A percentile compares a stretch with the other conserved stretches of the same genome.
phyloP scores from a whole-genome alignment of 2,113 vertebrate species.

The Sterna hirundo region DNA sequence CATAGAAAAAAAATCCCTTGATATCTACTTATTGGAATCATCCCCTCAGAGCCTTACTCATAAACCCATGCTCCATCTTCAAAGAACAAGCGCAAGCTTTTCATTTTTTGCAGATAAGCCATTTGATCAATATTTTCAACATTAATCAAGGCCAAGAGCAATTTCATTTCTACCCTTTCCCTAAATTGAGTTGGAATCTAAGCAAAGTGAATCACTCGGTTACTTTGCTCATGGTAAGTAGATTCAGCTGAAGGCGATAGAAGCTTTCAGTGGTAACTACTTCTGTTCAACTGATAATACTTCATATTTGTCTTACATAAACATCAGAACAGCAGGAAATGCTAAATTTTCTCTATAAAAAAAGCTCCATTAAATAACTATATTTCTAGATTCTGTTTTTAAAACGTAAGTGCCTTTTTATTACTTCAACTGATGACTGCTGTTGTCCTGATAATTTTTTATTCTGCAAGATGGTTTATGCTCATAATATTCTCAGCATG shows the following conservation, averaged over 20 bases:
- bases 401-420: not conserved
- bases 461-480: not conserved
- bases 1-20: not conserved
- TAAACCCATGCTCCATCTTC: not conserved
- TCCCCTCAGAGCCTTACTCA: not conserved
- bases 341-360: not conserved
- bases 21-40: not conserved
- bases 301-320: conserved; percentile 26
- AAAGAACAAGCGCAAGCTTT: conserved; percentile 5
- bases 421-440: not conserved
- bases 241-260: not conserved
- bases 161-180: conserved; percentile 27
- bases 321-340: not conserved
- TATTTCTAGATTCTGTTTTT: conserved; percentile 7
- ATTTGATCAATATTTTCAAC: conserved; percentile 52
- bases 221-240: not conserved
- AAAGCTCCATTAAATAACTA: conserved; percentile 12
- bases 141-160: conserved; percentile 32
- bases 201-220: not conserved
- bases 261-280: not conserved
- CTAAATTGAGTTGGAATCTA: not conserved
- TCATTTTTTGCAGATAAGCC: conserved; percentile 31
- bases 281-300: not conserved
- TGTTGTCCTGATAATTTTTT: not conserved
- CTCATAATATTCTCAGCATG: not conserved